Conservation (phyloP, 2,797 vertebrate species). For the Danio choprae region DNA sequence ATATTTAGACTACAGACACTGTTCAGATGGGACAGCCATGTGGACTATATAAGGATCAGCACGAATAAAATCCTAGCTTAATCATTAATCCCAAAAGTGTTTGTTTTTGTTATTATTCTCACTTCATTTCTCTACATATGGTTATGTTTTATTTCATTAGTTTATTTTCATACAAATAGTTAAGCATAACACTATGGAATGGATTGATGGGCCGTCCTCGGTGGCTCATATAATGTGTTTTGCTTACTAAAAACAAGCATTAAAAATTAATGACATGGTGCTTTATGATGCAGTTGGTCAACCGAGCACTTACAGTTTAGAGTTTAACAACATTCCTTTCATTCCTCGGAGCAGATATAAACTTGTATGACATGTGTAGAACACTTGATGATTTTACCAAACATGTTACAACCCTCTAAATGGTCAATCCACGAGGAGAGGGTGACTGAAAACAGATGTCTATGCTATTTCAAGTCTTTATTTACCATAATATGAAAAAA, state of each 20-base stretch:
- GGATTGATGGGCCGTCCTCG: constrained; percentile 28
- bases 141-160: constrained; percentile 23
- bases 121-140: constrained; percentile 8
- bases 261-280: constrained; percentile 40
- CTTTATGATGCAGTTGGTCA: constrained; percentile 46
- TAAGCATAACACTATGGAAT: constrained; percentile 45
- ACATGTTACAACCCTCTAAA: constrained; percentile 36
- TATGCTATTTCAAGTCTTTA: constrained; percentile 25
- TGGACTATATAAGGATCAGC: constrained; percentile 42
- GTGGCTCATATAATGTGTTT: constrained; percentile 54
- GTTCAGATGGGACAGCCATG: constrained; percentile 52
- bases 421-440: constrained; percentile 12
- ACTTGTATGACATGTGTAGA: constrained; percentile 27
- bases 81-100: constrained; percentile 42
- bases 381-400: constrained; percentile 42
- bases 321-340: constrained; percentile 47
- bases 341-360: constrained; percentile 24
- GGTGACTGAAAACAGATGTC: constrained; percentile 22
- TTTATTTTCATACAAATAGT: constrained; percentile 29
- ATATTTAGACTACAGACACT: constrained; percentile 59
- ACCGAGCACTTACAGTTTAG: constrained; percentile 42
- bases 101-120: not conserved
- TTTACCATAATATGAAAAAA: not conserved
- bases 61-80: constrained; percentile 36
- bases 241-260: constrained; percentile 30